Percentiles rank a stretch among this genome's conserved stretches.
These are phyloP conservation scores for Pelagia noctiluca DNA, from an alignment of 30 jellyfish, hydroid and myxozoan genomes.

Conservation along the genomic window DNA sequence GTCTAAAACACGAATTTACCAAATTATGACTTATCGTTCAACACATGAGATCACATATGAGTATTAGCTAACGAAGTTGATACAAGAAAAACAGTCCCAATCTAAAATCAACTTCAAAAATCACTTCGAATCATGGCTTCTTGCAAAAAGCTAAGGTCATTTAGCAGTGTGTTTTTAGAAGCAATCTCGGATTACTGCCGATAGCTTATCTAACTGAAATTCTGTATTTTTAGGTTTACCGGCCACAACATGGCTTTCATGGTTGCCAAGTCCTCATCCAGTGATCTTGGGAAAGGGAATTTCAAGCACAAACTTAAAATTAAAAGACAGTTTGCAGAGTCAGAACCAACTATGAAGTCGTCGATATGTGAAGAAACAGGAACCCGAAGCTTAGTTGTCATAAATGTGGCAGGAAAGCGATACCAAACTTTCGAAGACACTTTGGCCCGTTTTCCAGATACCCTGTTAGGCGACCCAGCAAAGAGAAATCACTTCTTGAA, in stretches of 20 bases:
- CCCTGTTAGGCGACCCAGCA: slow-evolving; percentile 90
- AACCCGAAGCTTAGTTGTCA: slow-evolving; percentile 44
- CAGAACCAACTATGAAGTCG: not conserved
- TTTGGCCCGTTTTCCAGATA: slow-evolving; percentile 88
- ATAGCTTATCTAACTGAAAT: too few species aligned
- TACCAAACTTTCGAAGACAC: slow-evolving; percentile 89
- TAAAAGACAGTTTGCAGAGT: not conserved
- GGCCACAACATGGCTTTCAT: slow-evolving; percentile 8
- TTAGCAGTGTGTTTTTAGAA: too few species aligned
- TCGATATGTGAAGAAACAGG: not conserved
- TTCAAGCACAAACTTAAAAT: not conserved
- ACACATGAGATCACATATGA: too few species aligned
- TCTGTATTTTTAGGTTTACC: not conserved
- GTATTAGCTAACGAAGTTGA: too few species aligned
- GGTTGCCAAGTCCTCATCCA: not conserved
- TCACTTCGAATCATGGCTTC: too few species aligned
- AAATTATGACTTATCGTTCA: too few species aligned
- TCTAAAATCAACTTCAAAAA: too few species aligned
- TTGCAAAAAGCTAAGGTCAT: too few species aligned
- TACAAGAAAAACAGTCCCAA: too few species aligned
- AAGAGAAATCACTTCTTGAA: slow-evolving; percentile 80
- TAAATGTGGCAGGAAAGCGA: slow-evolving; percentile 86
- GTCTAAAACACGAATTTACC: too few species aligned
- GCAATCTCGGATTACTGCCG: too few species aligned
- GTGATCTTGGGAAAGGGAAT: not conserved